Percentiles rank a stretch among this genome's conserved stretches.
These are phyloP conservation scores for Steromphala cineraria DNA, from an alignment of 2,888 invertebrate genomes.

Conservation along the genomic window DNA sequence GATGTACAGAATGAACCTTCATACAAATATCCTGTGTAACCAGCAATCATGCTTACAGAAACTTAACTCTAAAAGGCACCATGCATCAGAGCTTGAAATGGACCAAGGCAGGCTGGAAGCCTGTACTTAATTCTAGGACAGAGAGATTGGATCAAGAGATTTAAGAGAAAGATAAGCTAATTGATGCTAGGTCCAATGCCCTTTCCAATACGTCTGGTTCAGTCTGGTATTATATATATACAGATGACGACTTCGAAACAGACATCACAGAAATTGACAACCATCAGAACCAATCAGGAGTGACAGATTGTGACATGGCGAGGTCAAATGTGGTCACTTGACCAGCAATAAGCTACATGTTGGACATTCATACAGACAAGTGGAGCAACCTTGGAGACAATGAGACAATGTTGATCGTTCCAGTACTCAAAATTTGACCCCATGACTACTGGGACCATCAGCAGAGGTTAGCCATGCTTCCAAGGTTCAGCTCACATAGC, in stretches of 20 bases:
- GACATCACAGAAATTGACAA: conserved; percentile 15
- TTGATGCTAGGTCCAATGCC: neutral
- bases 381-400: neutral
- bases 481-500: too few relatives aligned
- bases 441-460: too few relatives aligned
- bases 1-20: conserved; percentile 14
- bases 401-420: neutral
- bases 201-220: neutral
- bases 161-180: neutral
- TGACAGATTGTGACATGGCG: neutral
- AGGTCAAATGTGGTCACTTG: neutral
- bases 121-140: too few relatives aligned
- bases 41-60: neutral
- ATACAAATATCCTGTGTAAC: neutral
- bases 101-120: too few relatives aligned
- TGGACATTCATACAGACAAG: conserved; percentile 1
- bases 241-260: conserved; percentile 16
- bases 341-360: neutral
- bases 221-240: neutral
- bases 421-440: too few relatives aligned
- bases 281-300: neutral
- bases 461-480: too few relatives aligned
- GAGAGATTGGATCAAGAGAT: neutral
- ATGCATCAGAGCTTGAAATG: neutral
- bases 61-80: conserved; percentile 2